Percentiles rank a stretch among this genome's conserved stretches.
These are phyloP conservation scores for Orchesellides sinensis DNA, from an alignment of 2,888 invertebrate species.

Conservation along the genomic window DNA sequence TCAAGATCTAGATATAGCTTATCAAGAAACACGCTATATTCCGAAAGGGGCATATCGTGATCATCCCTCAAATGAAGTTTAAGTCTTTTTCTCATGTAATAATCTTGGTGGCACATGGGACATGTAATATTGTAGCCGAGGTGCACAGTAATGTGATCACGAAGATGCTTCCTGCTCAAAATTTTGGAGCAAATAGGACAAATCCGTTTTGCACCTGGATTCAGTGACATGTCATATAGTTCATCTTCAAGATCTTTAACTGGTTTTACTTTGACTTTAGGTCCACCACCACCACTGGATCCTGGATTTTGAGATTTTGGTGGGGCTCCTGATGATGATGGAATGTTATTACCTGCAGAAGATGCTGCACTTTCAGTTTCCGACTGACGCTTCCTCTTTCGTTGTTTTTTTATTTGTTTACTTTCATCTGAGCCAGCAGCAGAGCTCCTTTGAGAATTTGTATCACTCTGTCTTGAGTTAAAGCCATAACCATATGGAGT, in stretches of 20 bases:
- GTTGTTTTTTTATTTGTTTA: conserved; percentile 11
- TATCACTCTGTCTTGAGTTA: too few species aligned
- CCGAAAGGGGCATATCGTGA: conserved; percentile 22
- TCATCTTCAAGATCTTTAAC: neutral
- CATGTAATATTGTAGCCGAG: conserved; percentile 25
- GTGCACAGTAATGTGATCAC: conserved; percentile 44
- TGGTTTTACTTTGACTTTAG: neutral
- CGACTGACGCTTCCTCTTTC: conserved; percentile 45
- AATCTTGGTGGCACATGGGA: conserved; percentile 31
- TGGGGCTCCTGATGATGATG: too few species aligned
- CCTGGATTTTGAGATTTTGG: too few species aligned
- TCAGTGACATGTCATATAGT: neutral
- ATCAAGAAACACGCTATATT: conserved; percentile 9
- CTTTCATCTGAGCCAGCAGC: neutral
- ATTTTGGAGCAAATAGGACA: conserved; percentile 50
- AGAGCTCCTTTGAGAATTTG: neutral
- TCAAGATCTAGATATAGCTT: too few species aligned
- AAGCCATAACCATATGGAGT: neutral
- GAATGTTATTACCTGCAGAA: too few species aligned
- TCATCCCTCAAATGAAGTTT: conserved; percentile 41
- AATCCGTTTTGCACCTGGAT: conserved; percentile 24
- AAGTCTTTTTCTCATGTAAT: conserved; percentile 5
- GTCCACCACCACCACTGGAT: too few species aligned
- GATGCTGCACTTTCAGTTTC: conserved; percentile 4
- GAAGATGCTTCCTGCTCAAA: neutral